Base-by-base conservation (phyloP, 1,140 invertebrate species). In the Bicyclus anynana region DNA sequence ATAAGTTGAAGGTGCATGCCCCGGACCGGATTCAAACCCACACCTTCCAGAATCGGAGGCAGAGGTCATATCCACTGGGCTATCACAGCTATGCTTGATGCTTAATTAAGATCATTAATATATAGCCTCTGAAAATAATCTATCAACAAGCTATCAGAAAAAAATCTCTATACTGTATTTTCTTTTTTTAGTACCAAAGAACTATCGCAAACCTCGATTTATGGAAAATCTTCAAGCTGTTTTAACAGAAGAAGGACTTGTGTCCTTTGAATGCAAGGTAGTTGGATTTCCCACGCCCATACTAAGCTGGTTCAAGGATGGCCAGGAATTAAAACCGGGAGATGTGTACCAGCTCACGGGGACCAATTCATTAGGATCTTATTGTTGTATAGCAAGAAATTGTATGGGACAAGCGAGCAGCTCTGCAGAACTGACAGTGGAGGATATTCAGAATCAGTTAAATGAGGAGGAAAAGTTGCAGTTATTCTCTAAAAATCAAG, bases 221-320 rank as follows among this genome's bases (percentile, higher is more conserved):
- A 93, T 97, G 91, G 96, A 97, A 80, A 95, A 94, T 63, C 89
- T 97, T 14, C 94, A 94, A 79, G 96, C 96, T 4, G 92, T 97
- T 27, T 89, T 97, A 16, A 97, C 96, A 0, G 96, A 97, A 75
- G 96, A 97, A 90, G 96, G 96, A 1, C 84, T 97, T 4, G 96
- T 97, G 2, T 97, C 95, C 0, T 97, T 97, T 71, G 96, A 97
- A 77, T 97, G 96, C 74, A 97, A 97, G 88, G 96, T 97, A 0
- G 95, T 97, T 5, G 96, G 96, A 0, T 97, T 96, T 67, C 96
- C 96, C 0, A 97, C 95, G 0, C 96, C 96, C 0, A 80, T 94
- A 33, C 85, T 97, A 0, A 92, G 92, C 70, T 97, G 96, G 96
- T 97, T 96, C 70, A 97, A 97, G 88, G 96, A 97, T 84, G 95